A percentile compares a stretch with the other conserved stretches of the same genome.
These are phyloP conservation scores for Thomomys bottae DNA, from an alignment of 2,113 vertebrate species.

Conservation along the genomic window DNA sequence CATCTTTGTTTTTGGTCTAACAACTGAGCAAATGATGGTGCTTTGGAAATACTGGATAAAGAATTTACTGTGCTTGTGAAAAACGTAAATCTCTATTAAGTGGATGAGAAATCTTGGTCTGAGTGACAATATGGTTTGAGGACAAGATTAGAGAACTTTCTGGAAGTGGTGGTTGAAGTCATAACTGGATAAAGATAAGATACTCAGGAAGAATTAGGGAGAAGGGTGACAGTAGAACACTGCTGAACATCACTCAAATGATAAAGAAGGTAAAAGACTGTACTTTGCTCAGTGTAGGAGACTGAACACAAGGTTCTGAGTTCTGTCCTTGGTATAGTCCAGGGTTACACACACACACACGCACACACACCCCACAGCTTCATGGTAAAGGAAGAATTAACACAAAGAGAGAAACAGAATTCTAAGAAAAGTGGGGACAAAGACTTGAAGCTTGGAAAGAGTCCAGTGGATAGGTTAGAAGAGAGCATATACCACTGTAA, in stretches of 20 bases:
- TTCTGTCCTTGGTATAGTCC: neutral
- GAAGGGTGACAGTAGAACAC: neutral
- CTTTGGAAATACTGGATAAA: too few relatives aligned
- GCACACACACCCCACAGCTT: neutral
- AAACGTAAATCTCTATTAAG: neutral
- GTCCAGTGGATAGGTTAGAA: neutral
- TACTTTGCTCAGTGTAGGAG: too few relatives aligned
- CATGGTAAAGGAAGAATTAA: neutral
- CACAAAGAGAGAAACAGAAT: neutral
- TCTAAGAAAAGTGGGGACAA: neutral
- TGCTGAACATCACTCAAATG: neutral
- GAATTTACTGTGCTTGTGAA: too few relatives aligned
- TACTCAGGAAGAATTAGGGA: neutral
- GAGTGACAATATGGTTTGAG: neutral
- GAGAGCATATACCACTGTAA: neutral
- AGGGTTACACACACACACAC: too few relatives aligned
- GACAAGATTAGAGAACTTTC: neutral
- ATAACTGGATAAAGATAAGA: neutral
- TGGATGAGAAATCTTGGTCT: neutral
- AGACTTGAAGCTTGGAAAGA: neutral
- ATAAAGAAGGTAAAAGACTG: neutral
- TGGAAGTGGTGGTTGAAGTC: neutral
- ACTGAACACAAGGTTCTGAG: neutral
- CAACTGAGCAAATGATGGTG: neutral
- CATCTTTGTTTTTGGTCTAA: neutral